Evolutionary conservation across 2,888 invertebrate species (phyloP).

Genomic region (Alloscopus bannaensis): DNA sequence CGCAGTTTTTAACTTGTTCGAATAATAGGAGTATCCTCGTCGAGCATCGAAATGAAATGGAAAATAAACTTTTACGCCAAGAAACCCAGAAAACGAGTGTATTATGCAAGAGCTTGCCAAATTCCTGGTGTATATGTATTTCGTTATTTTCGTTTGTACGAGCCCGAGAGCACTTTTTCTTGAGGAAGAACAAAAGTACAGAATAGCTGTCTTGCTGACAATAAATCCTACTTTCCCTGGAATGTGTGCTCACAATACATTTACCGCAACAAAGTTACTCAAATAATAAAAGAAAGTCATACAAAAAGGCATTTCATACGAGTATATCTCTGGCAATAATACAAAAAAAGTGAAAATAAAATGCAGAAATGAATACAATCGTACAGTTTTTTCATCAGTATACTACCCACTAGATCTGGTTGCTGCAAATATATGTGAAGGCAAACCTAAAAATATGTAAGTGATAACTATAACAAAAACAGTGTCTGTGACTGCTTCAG

Average conservation of each 20-base stretch:
- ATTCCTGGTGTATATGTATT: conserved; percentile 37
- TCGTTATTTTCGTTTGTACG: too few species aligned
- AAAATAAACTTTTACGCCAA: conserved; percentile 30
- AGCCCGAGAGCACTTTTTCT: conserved; percentile 14
- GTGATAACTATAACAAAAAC: too few species aligned
- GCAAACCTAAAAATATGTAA: too few species aligned
- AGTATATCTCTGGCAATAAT: conserved; percentile 10
- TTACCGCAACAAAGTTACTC: conserved; percentile 16
- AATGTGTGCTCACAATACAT: conserved; percentile 19
- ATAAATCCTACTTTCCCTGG: conserved; percentile 33
- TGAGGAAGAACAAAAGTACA: conserved; percentile 4
- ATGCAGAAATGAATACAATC: conserved; percentile 3
- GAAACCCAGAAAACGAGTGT: conserved; percentile 5
- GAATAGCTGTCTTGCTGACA: conserved; percentile 25
- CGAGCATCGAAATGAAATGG: conserved; percentile 35
- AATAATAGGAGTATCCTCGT: conserved; percentile 3
- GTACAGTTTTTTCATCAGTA: too few species aligned
- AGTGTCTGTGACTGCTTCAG: too few species aligned
- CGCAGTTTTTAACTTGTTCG: background rate
- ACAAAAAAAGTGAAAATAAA: conserved; percentile 10
- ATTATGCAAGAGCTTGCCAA: conserved; percentile 32
- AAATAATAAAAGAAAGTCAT: conserved; percentile 26
- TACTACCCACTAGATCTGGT: too few species aligned
- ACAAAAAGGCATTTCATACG: conserved; percentile 8
- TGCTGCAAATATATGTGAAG: too few species aligned